Percentiles rank a stretch among this genome's conserved stretches.
phyloP scores from a whole-genome alignment of 2,113 vertebrate genomes.

The Garra rufa region DNA sequence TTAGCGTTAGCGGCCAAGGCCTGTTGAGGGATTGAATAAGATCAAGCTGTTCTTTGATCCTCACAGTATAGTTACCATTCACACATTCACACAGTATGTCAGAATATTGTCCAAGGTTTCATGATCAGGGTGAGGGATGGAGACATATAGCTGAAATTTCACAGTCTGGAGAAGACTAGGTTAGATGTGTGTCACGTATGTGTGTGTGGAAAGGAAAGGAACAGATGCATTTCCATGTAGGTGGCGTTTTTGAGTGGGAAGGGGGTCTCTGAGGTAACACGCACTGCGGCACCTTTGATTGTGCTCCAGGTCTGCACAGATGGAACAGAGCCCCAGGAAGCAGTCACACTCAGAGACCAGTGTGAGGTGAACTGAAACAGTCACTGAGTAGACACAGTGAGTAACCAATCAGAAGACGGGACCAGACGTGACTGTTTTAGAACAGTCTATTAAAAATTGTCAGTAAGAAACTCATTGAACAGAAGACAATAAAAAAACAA shows the following conservation, averaged over 20 bases:
- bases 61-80: neutral
- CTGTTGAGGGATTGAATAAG: constrained; percentile 20
- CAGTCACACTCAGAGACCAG: constrained; percentile 58
- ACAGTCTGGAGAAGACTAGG: constrained; percentile 1
- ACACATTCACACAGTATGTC: neutral
- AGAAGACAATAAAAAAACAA: neutral
- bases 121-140: neutral
- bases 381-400: constrained; percentile 17
- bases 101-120: neutral
- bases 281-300: constrained; percentile 54
- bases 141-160: constrained; percentile 17
- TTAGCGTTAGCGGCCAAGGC: neutral
- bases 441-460: neutral
- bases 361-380: constrained; percentile 52
- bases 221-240: constrained; percentile 62
- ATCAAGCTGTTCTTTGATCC: constrained; percentile 24
- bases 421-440: neutral
- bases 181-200: neutral
- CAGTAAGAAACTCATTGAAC: neutral
- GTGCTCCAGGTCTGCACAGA: constrained; percentile 65
- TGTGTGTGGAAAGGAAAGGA: constrained; percentile 40
- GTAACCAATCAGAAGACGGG: neutral
- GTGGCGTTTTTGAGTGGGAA: constrained; percentile 56
- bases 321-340: constrained; percentile 62
- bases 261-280: constrained; percentile 45